Conservation (phyloP, 2,113 vertebrate genomes). For the Perca flavescens region DNA sequence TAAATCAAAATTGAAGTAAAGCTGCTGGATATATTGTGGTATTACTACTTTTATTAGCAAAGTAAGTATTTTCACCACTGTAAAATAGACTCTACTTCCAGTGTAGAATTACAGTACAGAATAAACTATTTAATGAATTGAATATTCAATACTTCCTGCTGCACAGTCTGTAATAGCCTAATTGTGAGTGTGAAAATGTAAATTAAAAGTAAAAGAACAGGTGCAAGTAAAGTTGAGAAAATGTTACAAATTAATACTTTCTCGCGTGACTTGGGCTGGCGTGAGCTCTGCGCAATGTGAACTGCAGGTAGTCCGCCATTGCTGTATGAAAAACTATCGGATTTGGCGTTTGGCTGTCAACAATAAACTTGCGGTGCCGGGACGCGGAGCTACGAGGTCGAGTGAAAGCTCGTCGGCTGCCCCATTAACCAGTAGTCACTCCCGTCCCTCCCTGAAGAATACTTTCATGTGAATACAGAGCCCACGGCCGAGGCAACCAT, state of each 20-base stretch:
- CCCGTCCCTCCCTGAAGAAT: constrained; percentile 67
- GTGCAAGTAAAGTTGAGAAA: constrained; percentile 1
- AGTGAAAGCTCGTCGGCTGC: constrained; percentile 74
- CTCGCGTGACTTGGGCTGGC: constrained; percentile 73
- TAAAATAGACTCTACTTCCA: background rate
- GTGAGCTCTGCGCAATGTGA: constrained; percentile 78
- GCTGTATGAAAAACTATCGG: constrained; percentile 69
- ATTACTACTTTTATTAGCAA: background rate
- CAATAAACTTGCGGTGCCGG: constrained; percentile 75
- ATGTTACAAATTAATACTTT: background rate
- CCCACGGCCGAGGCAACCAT: constrained; percentile 85
- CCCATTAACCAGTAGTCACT: constrained; percentile 68
- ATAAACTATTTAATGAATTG: background rate
- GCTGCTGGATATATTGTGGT: too few relatives aligned
- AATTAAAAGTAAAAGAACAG: background rate
- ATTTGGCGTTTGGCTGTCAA: constrained; percentile 74
- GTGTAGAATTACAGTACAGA: background rate
- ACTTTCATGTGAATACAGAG: constrained; percentile 85
- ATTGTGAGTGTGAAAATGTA: too few relatives aligned
- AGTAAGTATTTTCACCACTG: background rate
- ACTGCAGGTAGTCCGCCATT: constrained; percentile 80
- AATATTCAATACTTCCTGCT: background rate
- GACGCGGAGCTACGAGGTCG: constrained; percentile 75
- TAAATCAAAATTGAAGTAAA: background rate
- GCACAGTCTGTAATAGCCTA: background rate